A percentile compares a stretch with the other conserved stretches of the same genome.
These are phyloP conservation scores for Cremastinae sp. DNA, from an alignment of 2,888 invertebrate species.

Conservation along the genomic window DNA sequence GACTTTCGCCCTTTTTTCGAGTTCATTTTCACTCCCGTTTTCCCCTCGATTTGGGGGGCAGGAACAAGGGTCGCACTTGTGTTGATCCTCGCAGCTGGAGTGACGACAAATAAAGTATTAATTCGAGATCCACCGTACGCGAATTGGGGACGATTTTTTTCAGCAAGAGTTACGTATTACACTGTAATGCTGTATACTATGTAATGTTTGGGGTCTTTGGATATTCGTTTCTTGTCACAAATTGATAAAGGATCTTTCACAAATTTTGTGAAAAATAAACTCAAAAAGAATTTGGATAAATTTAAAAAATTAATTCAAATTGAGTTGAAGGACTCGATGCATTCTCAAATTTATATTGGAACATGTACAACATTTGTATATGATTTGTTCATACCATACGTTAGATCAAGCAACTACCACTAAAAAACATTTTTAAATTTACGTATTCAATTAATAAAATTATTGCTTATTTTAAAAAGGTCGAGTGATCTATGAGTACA, in stretches of 20 bases:
- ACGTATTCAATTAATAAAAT: too few relatives aligned
- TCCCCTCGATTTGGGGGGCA: constrained; percentile 35
- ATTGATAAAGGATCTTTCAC: constrained; percentile 33
- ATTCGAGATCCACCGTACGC: constrained; percentile 70
- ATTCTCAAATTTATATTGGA: too few relatives aligned
- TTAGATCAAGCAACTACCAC: too few relatives aligned
- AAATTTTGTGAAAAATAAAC: constrained; percentile 2
- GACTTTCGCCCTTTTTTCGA: constrained; percentile 27
- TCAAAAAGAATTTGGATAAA: too few relatives aligned
- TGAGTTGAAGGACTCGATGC: too few relatives aligned
- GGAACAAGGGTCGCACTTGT: constrained; percentile 73
- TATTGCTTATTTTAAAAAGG: too few relatives aligned
- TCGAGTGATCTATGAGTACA: too few relatives aligned
- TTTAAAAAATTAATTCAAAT: too few relatives aligned
- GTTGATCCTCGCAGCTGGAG: constrained; percentile 78
- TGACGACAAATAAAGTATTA: constrained; percentile 78
- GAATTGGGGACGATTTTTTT: constrained; percentile 56
- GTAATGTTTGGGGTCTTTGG: constrained; percentile 16
- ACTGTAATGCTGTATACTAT: constrained; percentile 24
- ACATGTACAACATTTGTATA: too few relatives aligned
- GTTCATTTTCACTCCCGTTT: background rate
- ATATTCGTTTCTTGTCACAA: constrained; percentile 26
- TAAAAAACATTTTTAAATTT: too few relatives aligned
- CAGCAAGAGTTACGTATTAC: constrained; percentile 40
- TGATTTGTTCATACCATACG: too few relatives aligned